Evolutionary conservation across 1,140 invertebrate genomes (phyloP).

Genomic region (Chlorops oryzae): DNA sequence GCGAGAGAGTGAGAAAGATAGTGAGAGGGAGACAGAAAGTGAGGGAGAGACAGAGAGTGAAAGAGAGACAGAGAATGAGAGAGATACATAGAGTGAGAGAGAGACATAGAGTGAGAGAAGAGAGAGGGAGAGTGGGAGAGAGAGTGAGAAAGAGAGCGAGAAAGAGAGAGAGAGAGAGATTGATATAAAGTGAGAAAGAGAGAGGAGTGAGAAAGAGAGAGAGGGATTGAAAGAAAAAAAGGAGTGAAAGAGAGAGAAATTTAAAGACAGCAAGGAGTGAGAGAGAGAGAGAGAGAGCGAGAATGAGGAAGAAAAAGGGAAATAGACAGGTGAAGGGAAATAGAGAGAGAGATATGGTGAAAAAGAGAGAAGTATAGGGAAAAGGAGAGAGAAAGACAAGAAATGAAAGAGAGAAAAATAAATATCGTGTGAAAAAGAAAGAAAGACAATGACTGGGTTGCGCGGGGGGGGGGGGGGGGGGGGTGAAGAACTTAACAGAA

Average conservation of each 20-base stretch:
- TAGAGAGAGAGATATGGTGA: not conserved
- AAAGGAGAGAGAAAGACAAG: not conserved
- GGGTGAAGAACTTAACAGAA: not conserved
- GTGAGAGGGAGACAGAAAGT: too few relatives aligned
- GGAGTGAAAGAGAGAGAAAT: not conserved
- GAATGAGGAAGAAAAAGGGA: not conserved
- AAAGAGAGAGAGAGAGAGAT: not conserved
- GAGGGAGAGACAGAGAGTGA: too few relatives aligned
- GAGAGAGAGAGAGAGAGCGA: not conserved
- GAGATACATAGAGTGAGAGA: too few relatives aligned
- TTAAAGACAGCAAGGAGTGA: not conserved
- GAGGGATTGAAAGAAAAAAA: not conserved
- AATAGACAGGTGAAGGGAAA: not conserved
- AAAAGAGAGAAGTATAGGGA: not conserved
- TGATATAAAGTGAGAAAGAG: not conserved
- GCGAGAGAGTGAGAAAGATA: too few relatives aligned
- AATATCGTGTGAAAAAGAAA: not conserved
- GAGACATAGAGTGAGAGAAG: too few relatives aligned
- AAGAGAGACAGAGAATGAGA: too few relatives aligned
- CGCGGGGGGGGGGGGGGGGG: too few relatives aligned
- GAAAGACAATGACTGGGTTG: not conserved
- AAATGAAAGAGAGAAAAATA: not conserved
- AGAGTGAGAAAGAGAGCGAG: too few relatives aligned
- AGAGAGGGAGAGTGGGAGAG: too few relatives aligned
- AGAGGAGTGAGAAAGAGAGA: not conserved